These are phyloP conservation scores for Poecile montanus DNA, from an alignment of 2,797 vertebrate genomes.

Conservation along the genomic window DNA sequence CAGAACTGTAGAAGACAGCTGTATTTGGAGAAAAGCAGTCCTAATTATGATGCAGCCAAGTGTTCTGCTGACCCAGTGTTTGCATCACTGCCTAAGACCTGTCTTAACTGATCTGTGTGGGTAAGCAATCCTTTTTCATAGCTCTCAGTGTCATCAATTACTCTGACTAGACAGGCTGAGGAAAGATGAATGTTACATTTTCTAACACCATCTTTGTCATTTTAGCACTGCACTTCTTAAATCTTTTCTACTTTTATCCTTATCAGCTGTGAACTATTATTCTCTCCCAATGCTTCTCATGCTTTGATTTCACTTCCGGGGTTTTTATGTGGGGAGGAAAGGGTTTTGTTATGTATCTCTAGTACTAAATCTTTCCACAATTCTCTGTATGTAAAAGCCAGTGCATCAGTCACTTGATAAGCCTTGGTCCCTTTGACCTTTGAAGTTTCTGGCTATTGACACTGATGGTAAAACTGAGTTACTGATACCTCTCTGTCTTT, in stretches of 20 bases:
- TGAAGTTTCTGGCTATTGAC: constrained; percentile 1
- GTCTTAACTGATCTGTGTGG: neutral
- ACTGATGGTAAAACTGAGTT: neutral
- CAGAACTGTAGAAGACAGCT: neutral
- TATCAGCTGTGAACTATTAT: constrained; percentile 14
- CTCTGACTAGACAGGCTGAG: neutral
- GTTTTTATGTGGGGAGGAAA: fast-evolving
- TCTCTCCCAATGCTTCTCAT: neutral
- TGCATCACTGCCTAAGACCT: neutral
- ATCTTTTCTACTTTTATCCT: constrained; percentile 30
- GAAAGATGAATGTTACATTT: neutral
- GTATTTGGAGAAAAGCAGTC: neutral
- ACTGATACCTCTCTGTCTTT: neutral
- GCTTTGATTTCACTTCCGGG: neutral
- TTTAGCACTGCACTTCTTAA: neutral
- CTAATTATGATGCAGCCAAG: neutral
- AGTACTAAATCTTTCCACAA: constrained; percentile 6
- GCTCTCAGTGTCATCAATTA: neutral
- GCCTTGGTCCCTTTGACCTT: neutral
- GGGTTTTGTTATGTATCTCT: neutral
- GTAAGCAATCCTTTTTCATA: neutral
- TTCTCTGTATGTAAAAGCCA: neutral
- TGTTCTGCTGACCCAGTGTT: neutral
- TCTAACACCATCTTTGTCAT: neutral
- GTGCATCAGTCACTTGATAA: neutral